Evolutionary conservation across 2,888 invertebrate species (phyloP).

Genomic region (Iphiclides podalirius): DNA sequence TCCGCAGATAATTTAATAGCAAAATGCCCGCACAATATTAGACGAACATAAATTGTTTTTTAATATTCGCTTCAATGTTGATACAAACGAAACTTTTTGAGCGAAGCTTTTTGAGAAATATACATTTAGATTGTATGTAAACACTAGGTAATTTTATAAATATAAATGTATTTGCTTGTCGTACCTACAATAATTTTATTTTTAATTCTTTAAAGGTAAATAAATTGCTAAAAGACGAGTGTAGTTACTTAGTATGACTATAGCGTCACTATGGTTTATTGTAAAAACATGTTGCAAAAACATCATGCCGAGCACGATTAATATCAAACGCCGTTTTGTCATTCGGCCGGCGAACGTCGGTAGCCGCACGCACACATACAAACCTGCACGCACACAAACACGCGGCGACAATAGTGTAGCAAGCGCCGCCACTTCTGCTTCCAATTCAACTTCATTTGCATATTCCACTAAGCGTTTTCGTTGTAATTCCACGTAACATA

Average conservation of each 20-base stretch:
- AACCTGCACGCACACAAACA: constrained; percentile 12
- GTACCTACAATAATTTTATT: neutral
- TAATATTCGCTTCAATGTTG: too few species aligned
- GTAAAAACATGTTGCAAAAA: constrained; percentile 17
- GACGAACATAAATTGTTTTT: neutral
- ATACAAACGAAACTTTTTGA: too few species aligned
- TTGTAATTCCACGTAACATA: constrained; percentile 44
- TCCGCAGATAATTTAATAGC: constrained; percentile 51
- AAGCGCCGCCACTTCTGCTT: constrained; percentile 48
- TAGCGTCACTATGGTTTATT: constrained; percentile 3
- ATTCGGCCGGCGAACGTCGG: constrained; percentile 35
- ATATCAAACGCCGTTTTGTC: constrained; percentile 47
- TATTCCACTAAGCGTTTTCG: constrained; percentile 48
- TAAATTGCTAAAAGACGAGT: neutral
- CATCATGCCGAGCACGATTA: constrained; percentile 11
- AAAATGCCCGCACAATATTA: neutral
- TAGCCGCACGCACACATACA: constrained; percentile 37
- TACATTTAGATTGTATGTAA: too few species aligned
- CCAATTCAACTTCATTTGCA: constrained; percentile 71
- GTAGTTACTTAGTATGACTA: constrained; percentile 8
- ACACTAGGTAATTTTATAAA: too few species aligned
- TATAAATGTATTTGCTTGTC: too few species aligned
- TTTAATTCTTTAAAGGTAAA: neutral
- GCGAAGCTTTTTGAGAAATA: too few species aligned
- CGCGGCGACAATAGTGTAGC: constrained; percentile 49